Percentiles rank a stretch among this genome's conserved stretches.
These are phyloP conservation scores for Ptiloglossa arizonensis DNA, from an alignment of 1,140 invertebrate species.

Conservation along the genomic window DNA sequence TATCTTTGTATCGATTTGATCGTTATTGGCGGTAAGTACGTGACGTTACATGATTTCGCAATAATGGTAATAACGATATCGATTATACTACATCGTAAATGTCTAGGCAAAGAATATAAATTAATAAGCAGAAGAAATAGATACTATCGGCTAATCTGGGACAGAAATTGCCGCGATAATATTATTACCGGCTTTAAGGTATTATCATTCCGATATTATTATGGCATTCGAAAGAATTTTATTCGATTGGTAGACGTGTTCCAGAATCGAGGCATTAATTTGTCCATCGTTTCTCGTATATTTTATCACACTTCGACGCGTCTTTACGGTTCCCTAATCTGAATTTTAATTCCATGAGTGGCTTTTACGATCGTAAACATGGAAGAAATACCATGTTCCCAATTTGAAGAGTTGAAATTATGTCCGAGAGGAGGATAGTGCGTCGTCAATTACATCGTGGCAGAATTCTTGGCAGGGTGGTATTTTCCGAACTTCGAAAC, in stretches of 20 bases:
- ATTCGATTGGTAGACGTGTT: neutral
- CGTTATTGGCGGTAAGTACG: too few species aligned
- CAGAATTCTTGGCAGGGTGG: conserved; percentile 25
- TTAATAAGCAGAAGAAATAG: neutral
- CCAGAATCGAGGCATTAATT: neutral
- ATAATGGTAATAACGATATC: too few species aligned
- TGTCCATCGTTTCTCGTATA: too few species aligned
- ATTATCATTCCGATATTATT: neutral
- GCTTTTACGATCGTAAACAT: neutral
- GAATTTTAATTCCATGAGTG: neutral
- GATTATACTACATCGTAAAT: too few species aligned
- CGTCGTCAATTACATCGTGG: conserved; percentile 14
- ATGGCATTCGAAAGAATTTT: neutral
- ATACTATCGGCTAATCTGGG: too few species aligned
- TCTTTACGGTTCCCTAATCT: neutral
- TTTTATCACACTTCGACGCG: neutral
- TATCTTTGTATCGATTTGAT: too few species aligned
- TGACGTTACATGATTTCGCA: too few species aligned
- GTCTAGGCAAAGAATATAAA: too few species aligned
- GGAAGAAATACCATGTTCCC: neutral
- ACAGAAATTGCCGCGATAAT: too few species aligned
- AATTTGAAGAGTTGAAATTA: neutral
- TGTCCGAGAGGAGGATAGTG: neutral
- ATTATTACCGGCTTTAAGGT: too few species aligned
- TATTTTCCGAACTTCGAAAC: conserved; percentile 21